Base-by-base conservation (phyloP, 2,797 vertebrate species). In the Enteromius radiatus region DNA sequence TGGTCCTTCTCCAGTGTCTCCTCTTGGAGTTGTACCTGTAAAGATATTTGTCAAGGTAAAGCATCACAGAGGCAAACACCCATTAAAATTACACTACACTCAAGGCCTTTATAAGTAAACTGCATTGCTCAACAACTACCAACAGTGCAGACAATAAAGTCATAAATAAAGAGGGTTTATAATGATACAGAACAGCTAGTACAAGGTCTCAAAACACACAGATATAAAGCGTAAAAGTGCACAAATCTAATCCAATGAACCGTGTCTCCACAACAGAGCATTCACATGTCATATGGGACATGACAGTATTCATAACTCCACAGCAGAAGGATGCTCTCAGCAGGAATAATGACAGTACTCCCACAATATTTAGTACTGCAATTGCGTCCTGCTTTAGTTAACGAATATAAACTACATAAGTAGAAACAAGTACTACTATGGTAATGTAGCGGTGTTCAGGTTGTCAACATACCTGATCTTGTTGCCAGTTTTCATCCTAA, bases 401-500 rank as follows among this genome's bases (percentile, higher is more conserved):
- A 0, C 17, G 1, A 31, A 1, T 36, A 54, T 36, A 36, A 36
- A 9, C 3, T 1, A 54, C 31, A 38, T 17, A 8, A 11, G 4
- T 12, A 61, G 15, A 70, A 15, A 8, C 45, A 28, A 19, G 19
- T 4, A 14, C 38, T 28, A 36, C 17, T 5, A 9, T 7, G 11
- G 19, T 1, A 23, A 21, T 45, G 26, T 5, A 38, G 21, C 17
- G 3, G 5, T 2, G 19, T 33, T 47, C 26, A 76, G 7, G 15
- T 19, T 7, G 19, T 21, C 8, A 49, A 33, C 91, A 84, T 86
- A 99, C 98, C 98, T 97, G 96, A 99, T 99, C 92, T 99, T 99
- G 91, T 99, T 99, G 84, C 97, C 98, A 5, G 98, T 99, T 89
- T 99, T 99, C 98, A 99, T 99, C 84, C 98, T 94, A 88, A 99